phyloP scores from a whole-genome alignment of 2,797 vertebrate species.

The Hipposideros larvatus region DNA sequence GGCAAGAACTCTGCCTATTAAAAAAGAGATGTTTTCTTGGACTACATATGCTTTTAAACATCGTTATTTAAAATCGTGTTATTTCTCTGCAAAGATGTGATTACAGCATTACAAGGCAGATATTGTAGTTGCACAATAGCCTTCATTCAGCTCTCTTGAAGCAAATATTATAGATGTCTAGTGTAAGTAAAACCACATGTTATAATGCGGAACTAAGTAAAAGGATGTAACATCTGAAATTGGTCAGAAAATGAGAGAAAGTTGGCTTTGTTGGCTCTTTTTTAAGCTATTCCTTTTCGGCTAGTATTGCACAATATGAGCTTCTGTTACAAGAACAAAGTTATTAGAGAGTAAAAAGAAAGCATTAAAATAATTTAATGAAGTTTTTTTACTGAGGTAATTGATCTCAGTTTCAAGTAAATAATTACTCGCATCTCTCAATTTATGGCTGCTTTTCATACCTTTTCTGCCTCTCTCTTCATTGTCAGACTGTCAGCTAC shows the following conservation, averaged over 20 bases:
- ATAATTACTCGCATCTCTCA: conserved; percentile 17
- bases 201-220: conserved; percentile 31
- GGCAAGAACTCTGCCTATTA: conserved; percentile 34
- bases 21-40: conserved; percentile 47
- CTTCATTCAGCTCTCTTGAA: conserved; percentile 49
- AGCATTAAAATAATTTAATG: conserved; percentile 55
- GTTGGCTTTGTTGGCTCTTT: background rate
- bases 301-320: background rate
- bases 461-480: conserved; percentile 3
- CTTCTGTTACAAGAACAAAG: background rate
- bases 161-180: conserved; percentile 24
- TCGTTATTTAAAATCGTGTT: conserved; percentile 58
- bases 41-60: conserved; percentile 51
- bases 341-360: conserved; percentile 42
- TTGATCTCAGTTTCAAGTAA: conserved; percentile 53
- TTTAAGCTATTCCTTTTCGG: conserved; percentile 22
- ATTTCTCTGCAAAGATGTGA: conserved; percentile 70
- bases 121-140: conserved; percentile 10
- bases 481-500: conserved; percentile 17
- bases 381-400: conserved; percentile 21
- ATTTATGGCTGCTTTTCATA: conserved; percentile 25
- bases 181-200: conserved; percentile 50
- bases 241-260: conserved; percentile 52
- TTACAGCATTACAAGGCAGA: conserved; percentile 58
- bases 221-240: conserved; percentile 43